These are phyloP conservation scores for Temnothorax nylanderi DNA, from an alignment of 1,140 invertebrate species.

Conservation along the genomic window DNA sequence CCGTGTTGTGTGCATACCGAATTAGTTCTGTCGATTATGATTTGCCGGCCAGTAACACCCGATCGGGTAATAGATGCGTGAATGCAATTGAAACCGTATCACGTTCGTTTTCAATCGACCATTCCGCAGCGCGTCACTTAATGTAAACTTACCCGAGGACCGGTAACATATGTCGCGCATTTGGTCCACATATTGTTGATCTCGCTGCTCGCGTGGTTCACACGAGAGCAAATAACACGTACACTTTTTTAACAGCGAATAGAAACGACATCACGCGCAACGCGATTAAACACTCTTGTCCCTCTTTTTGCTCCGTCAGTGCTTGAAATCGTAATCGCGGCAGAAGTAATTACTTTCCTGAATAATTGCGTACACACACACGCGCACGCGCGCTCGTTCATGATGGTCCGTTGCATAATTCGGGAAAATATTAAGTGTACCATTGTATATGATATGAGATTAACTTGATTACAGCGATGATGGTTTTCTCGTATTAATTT, in stretches of 20 bases:
- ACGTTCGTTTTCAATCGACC: constrained; percentile 53
- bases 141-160: constrained; percentile 38
- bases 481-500: constrained; percentile 25
- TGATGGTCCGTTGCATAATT: constrained; percentile 21
- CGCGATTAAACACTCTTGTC: constrained; percentile 22
- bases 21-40: constrained; percentile 62
- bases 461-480: background rate
- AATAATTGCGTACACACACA: constrained; percentile 19
- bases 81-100: constrained; percentile 58
- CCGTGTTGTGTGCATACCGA: constrained; percentile 11
- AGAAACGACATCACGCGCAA: background rate
- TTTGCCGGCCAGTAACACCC: constrained; percentile 51
- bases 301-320: constrained; percentile 1
- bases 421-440: constrained; percentile 9
- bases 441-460: constrained; percentile 28
- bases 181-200: constrained; percentile 1
- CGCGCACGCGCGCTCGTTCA: background rate
- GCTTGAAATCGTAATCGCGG: constrained; percentile 44
- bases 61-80: constrained; percentile 40
- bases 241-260: constrained; percentile 8
- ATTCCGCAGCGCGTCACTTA: constrained; percentile 35
- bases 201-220: constrained; percentile 1
- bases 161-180: constrained; percentile 13
- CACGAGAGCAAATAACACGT: constrained; percentile 31
- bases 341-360: constrained; percentile 45